Evolutionary conservation across 2,113 vertebrate species (phyloP), one percentile per base, ranked within the genome.

Genomic region (Actenoides hombroni): DNA sequence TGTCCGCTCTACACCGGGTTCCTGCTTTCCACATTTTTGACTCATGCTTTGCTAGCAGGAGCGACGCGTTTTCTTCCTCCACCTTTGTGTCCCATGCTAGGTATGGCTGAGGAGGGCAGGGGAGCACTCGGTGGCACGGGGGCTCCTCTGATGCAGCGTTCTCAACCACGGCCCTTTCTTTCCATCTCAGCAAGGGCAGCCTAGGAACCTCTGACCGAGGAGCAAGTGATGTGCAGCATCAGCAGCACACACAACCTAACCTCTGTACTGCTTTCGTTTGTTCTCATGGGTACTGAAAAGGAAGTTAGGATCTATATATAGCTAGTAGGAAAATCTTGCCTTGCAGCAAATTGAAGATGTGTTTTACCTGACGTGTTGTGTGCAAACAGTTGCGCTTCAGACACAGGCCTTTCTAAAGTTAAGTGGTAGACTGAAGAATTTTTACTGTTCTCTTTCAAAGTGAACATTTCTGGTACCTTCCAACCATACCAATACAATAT

Each of bases 21-120:
- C 53, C 91, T 2, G 12, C 65, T 56, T 39, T 24, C 54, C 54
- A 4, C 33, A 2, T 7, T 67, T 46, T 2, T 69, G 84, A 24
- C 44, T 25, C 6, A 31, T 0, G 14, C 70, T 80, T 53, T 83
- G 81, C 10, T 28, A 13, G 48, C 67, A 1, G 6, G 2, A 17
- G 33, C 0, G 16, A 42, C 1, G 6, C 20, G 35, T 13, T 2
- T 2, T 24, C 51, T 39, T 63, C 25, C 37, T 31, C 2, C 0
- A 2, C 35, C 13, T 15, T 23, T 54, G 53, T 24, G 60, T 29
- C 59, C 76, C 17, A 4, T 26, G 74, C 0, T 17, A n/a, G 0
- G 0, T 2, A 39, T 59, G 76, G 44, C 83, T 73, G 29, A 1
- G 44, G 60, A 56, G 78, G 48, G 70, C 85, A 39, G 53, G 25